Percentiles rank a stretch among this genome's conserved stretches.
Conservation (phyloP, 2,113 vertebrate genomes). For the Ictidomys tridecemlineatus region DNA sequence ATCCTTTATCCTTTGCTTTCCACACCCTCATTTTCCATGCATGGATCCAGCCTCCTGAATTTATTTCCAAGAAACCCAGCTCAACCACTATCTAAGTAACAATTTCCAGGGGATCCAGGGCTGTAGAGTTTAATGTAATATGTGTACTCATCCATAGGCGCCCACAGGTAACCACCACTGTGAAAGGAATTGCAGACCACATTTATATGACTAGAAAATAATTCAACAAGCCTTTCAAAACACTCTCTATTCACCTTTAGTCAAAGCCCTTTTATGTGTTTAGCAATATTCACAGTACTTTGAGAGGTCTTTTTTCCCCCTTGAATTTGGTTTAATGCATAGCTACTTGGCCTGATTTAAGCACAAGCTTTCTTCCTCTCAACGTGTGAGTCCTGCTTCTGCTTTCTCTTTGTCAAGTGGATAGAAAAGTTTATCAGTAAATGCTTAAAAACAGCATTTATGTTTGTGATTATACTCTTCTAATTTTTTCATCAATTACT, state of each 20-base stretch:
- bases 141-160: slow-evolving; percentile 43
- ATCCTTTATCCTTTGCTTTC: slow-evolving; percentile 22
- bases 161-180: slow-evolving; percentile 42
- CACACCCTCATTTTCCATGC: slow-evolving; percentile 26
- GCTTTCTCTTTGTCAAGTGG: slow-evolving; percentile 9
- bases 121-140: slow-evolving; percentile 37
- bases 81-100: slow-evolving; percentile 43
- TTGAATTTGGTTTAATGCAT: slow-evolving; percentile 27
- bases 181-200: slow-evolving; percentile 66
- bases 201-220: slow-evolving; percentile 58
- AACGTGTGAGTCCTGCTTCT: neutral
- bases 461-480: neutral
- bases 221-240: slow-evolving; percentile 67
- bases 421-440: neutral
- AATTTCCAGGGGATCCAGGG: slow-evolving; percentile 4
- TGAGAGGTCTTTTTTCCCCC: neutral
- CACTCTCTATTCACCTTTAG: slow-evolving; percentile 39
- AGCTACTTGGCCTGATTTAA: slow-evolving; percentile 26
- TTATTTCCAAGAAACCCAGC: slow-evolving; percentile 64
- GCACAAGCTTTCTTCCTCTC: neutral
- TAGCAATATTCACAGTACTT: slow-evolving; percentile 46
- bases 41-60: slow-evolving; percentile 39
- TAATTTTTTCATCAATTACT: neutral
- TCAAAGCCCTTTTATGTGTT: slow-evolving; percentile 56
- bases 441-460: neutral